These are phyloP conservation scores for Enteromius viviparus DNA, from an alignment of 2,797 vertebrate genomes.

Conservation along the genomic window DNA sequence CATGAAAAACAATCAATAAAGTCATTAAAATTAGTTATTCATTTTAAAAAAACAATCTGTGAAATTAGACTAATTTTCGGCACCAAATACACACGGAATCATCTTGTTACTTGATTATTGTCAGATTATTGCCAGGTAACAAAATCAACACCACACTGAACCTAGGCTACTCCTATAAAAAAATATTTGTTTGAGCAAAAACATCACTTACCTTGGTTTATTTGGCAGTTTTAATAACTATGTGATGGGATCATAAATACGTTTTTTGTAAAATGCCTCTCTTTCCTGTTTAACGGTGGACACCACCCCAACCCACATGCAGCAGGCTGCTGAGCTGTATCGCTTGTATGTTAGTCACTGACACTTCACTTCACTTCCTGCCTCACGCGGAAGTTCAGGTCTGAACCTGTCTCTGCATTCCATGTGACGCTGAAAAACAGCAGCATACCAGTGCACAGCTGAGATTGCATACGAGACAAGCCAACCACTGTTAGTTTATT, in stretches of 20 bases:
- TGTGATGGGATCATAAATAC: slow-evolving; percentile 38
- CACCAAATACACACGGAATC: neutral
- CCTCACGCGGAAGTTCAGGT: slow-evolving; percentile 81
- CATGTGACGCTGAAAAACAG: slow-evolving; percentile 43
- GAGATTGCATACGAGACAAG: neutral
- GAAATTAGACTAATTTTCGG: neutral
- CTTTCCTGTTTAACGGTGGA: slow-evolving; percentile 43
- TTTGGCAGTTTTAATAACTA: slow-evolving; percentile 33
- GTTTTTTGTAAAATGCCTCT: slow-evolving; percentile 27
- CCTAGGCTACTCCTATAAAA: neutral
- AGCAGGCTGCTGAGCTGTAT: slow-evolving; percentile 57
- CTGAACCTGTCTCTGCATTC: slow-evolving; percentile 78
- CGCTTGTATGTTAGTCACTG: slow-evolving; percentile 62
- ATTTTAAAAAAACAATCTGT: too few relatives aligned
- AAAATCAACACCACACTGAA: neutral
- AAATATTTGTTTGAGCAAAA: neutral
- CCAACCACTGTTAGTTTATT: neutral
- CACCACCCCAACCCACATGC: slow-evolving; percentile 49
- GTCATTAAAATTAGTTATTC: neutral
- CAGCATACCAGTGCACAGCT: neutral
- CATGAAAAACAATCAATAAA: neutral
- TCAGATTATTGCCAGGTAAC: neutral
- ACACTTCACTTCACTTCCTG: slow-evolving; percentile 73
- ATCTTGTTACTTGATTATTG: neutral
- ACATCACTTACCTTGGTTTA: slow-evolving; percentile 56